Evolutionary conservation across 2,797 vertebrate genomes (phyloP).

Genomic region (Helarctos malayanus): DNA sequence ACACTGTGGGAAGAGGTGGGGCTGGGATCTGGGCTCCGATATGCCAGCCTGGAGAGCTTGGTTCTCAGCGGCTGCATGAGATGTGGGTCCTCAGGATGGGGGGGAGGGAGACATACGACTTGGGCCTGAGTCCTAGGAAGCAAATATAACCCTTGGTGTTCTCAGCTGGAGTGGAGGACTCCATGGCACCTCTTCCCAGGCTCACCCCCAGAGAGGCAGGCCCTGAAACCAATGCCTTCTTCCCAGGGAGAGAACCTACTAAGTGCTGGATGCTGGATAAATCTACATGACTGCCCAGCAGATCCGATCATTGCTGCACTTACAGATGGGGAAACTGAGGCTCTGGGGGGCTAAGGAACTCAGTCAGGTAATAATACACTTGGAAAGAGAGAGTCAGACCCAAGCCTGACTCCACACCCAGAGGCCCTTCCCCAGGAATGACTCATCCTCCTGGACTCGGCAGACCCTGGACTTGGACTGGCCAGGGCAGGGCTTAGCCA

Average conservation of each 20-base stretch:
- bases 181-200: background rate
- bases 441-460: background rate
- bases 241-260: background rate
- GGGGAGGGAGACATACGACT: fast-evolving
- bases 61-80: background rate
- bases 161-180: background rate
- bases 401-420: background rate
- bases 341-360: background rate
- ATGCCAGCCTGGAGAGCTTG: background rate
- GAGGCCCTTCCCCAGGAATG: background rate
- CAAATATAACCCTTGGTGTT: background rate
- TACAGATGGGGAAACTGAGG: background rate
- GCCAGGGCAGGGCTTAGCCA: background rate
- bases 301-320: background rate
- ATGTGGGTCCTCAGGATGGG: background rate
- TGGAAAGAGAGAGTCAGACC: background rate
- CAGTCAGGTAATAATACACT: background rate
- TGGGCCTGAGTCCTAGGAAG: background rate
- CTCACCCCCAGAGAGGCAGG: background rate
- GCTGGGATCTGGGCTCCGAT: background rate
- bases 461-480: background rate
- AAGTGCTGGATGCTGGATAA: background rate
- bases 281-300: background rate
- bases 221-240: background rate
- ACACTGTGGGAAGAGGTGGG: background rate